A percentile compares a stretch with the other conserved stretches of the same genome.
These are phyloP conservation scores for Emys orbicularis DNA, from an alignment of 2,797 vertebrate genomes.

Conservation along the genomic window DNA sequence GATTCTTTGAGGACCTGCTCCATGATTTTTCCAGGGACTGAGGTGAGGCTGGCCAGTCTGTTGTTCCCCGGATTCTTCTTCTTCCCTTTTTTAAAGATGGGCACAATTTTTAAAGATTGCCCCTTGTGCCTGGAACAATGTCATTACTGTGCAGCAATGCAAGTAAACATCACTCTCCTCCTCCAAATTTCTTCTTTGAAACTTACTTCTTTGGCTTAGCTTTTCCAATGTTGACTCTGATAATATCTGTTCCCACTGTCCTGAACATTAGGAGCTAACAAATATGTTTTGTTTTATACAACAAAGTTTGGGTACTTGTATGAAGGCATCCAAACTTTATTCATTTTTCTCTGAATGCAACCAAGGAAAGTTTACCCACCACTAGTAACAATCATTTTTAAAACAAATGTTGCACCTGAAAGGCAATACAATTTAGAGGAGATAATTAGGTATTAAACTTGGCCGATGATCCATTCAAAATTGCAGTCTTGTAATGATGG, in stretches of 20 bases:
- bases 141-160: background rate
- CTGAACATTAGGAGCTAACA: background rate
- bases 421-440: conserved; percentile 4
- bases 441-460: conserved; percentile 32
- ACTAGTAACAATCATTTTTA: conserved; percentile 26
- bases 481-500: background rate
- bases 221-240: background rate
- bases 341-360: background rate
- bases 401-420: background rate
- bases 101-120: background rate
- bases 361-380: background rate
- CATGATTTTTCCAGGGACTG: too few species aligned
- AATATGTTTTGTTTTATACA: background rate
- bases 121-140: background rate
- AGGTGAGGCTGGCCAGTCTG: too few species aligned
- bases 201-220: background rate
- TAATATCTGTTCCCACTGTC: background rate
- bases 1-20: too few species aligned
- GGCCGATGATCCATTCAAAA: conserved; percentile 36
- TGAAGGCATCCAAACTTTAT: background rate
- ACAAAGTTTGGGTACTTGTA: background rate
- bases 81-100: too few species aligned
- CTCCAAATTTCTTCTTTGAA: background rate
- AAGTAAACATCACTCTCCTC: background rate
- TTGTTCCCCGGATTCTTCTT: too few species aligned